Percentiles rank a stretch among this genome's conserved stretches.
Evolutionary conservation across 2,797 vertebrate species (phyloP).

Genomic region (Sorex maritimensis): DNA sequence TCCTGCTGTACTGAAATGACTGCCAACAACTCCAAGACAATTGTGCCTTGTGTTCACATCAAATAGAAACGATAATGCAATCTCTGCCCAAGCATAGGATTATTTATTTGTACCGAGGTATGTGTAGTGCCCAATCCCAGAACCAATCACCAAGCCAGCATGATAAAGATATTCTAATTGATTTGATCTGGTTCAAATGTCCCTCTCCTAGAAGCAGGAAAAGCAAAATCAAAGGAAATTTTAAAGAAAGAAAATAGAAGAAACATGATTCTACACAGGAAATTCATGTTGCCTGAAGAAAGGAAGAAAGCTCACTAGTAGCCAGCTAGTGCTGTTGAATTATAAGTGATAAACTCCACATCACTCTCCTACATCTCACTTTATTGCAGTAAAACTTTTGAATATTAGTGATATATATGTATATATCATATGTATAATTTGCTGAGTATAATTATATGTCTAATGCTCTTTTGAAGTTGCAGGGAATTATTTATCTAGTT

Average conservation of each 20-base stretch:
- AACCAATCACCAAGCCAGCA: not conserved
- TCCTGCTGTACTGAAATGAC: not conserved
- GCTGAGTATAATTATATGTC: not conserved
- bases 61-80: conserved; percentile 1
- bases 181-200: not conserved
- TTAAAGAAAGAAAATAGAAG: not conserved
- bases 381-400: not conserved
- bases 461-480: not conserved
- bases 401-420: not conserved
- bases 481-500: not conserved
- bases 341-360: not conserved
- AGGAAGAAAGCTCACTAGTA: fast-evolving
- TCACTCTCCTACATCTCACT: not conserved
- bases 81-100: not conserved
- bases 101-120: conserved; percentile 19
- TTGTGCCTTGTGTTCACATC: not conserved
- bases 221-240: not conserved
- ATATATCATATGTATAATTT: not conserved
- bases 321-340: not conserved
- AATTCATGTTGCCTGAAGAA: not conserved
- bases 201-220: not conserved
- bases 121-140: not conserved
- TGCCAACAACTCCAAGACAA: not conserved
- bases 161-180: conserved; percentile 27
- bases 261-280: not conserved